Conservation (phyloP, 2,797 vertebrate species). For the Enteromius treurensis region DNA sequence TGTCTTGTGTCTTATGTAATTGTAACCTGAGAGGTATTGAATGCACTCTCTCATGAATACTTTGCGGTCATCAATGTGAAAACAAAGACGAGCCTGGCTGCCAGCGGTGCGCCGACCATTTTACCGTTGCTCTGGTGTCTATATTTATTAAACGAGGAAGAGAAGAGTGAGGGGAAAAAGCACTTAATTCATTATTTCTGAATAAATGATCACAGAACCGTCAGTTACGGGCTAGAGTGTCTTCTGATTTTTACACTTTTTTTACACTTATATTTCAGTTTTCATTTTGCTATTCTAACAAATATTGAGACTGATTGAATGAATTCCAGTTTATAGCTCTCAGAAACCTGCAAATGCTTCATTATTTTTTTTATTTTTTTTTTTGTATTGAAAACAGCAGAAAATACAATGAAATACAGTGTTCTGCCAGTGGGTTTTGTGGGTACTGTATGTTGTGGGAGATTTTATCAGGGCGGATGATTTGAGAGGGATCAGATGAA, state of each 20-base stretch:
- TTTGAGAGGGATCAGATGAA: conserved; percentile 67
- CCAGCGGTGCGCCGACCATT: conserved; percentile 48
- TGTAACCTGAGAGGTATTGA: conserved; percentile 66
- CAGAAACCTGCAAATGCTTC: background rate
- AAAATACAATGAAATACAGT: background rate
- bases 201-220: conserved; percentile 13
- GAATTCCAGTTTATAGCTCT: background rate
- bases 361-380: too few relatives aligned
- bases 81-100: conserved; percentile 55
- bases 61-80: conserved; percentile 57
- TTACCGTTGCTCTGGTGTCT: conserved; percentile 45
- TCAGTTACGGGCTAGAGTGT: background rate
- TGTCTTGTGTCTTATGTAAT: conserved; percentile 70
- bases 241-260: background rate
- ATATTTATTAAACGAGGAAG: conserved; percentile 38
- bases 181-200: conserved; percentile 38
- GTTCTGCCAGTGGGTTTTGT: conserved; percentile 18
- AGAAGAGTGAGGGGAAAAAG: background rate
- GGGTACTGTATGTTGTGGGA: conserved; percentile 2
- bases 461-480: conserved; percentile 32
- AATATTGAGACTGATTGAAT: background rate
- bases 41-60: conserved; percentile 63
- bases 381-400: conserved; percentile 3
- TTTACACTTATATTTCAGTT: background rate
- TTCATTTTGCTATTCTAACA: background rate